These are phyloP conservation scores for Misgurnus mizolepis DNA, from an alignment of 2,113 vertebrate genomes.

Conservation along the genomic window DNA sequence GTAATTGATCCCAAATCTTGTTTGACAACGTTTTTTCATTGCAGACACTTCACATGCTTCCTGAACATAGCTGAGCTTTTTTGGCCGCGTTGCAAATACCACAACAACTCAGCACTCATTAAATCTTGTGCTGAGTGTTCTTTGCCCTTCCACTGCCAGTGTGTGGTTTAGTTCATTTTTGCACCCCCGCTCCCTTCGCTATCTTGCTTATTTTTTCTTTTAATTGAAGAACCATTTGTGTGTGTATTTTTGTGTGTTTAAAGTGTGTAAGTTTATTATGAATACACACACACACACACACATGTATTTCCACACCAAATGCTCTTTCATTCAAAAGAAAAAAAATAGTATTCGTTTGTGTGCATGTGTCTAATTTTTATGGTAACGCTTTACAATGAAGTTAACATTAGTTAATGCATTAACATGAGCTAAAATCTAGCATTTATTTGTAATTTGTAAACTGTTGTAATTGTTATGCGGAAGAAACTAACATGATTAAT, in stretches of 20 bases:
- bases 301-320: not conserved
- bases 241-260: too few species aligned
- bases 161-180: conserved; percentile 11
- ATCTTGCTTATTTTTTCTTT: not conserved
- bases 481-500: too few species aligned
- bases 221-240: not conserved
- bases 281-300: not conserved
- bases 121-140: conserved; percentile 52
- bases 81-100: conserved; percentile 69
- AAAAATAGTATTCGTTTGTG: not conserved
- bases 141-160: conserved; percentile 20
- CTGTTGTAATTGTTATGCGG: too few species aligned
- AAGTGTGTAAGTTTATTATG: too few species aligned
- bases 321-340: too few species aligned
- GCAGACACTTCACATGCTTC: conserved; percentile 75
- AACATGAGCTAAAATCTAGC: too few species aligned
- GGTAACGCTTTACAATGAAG: too few species aligned
- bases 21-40: conserved; percentile 74
- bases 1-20: conserved; percentile 83
- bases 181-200: not conserved
- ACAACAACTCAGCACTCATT: conserved; percentile 68
- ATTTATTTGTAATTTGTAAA: too few species aligned
- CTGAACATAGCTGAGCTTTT: conserved; percentile 74
- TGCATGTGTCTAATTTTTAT: not conserved
- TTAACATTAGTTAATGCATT: too few species aligned